Conservation (phyloP, 1,140 invertebrate species). For the Drosophila albomicans region DNA sequence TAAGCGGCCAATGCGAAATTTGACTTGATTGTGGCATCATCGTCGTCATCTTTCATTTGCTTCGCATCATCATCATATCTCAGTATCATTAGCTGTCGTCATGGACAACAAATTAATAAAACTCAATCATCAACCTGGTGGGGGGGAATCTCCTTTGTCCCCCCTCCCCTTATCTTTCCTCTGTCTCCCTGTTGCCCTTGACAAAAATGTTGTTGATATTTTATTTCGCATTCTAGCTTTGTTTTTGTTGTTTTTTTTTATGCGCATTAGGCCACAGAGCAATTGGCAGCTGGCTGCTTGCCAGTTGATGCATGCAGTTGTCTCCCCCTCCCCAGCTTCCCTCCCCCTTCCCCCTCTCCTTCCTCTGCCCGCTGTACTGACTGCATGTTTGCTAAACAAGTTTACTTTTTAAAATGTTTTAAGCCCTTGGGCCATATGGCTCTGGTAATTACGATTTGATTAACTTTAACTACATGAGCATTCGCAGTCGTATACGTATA, state of each 20-base stretch:
- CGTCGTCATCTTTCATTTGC: constrained; percentile 17
- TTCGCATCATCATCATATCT: constrained; percentile 17
- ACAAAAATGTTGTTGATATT: constrained; percentile 35
- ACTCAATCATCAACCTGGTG: constrained; percentile 59
- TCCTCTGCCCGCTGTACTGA: not conserved
- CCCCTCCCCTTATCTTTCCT: too few relatives aligned
- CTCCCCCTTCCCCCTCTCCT: not conserved
- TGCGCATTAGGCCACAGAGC: constrained; percentile 58
- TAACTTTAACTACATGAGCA: constrained; percentile 85
- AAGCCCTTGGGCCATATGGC: constrained; percentile 64
- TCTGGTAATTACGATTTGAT: constrained; percentile 85
- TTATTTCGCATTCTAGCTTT: constrained; percentile 3
- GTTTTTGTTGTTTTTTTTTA: constrained; percentile 21
- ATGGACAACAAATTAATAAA: constrained; percentile 74
- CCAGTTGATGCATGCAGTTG: constrained; percentile 27
- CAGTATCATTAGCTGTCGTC: constrained; percentile 53
- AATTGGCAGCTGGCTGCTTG: constrained; percentile 13
- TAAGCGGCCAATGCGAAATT: constrained; percentile 48
- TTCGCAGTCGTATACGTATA: constrained; percentile 57
- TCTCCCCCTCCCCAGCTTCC: not conserved
- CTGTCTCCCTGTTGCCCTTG: constrained; percentile 10
- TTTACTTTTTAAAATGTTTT: constrained; percentile 84
- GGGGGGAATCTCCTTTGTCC: not conserved
- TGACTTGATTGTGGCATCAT: constrained; percentile 29
- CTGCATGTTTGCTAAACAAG: constrained; percentile 71